Conservation (phyloP, 2,888 invertebrate genomes). For the Acrobasis suavella region DNA sequence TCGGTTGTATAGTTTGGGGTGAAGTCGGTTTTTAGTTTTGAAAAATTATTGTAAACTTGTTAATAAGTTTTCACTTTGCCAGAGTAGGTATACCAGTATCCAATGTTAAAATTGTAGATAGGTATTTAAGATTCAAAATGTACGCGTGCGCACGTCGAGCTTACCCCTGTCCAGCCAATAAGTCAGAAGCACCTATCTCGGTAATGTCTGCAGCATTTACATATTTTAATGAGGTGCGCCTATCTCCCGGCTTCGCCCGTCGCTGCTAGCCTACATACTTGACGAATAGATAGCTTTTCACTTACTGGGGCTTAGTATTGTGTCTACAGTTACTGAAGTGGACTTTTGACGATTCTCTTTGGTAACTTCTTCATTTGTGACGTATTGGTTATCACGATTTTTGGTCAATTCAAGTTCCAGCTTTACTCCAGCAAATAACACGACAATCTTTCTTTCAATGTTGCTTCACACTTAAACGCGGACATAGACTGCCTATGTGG, state of each 20-base stretch:
- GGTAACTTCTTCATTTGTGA: too few relatives aligned
- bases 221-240: constrained; percentile 81
- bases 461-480: too few relatives aligned
- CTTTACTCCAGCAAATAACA: too few relatives aligned
- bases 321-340: neutral
- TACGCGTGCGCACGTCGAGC: constrained; percentile 32
- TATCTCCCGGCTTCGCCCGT: constrained; percentile 56
- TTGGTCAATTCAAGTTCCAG: neutral
- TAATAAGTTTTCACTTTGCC: too few relatives aligned
- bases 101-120: neutral
- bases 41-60: too few relatives aligned
- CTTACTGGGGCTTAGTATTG: constrained; percentile 9
- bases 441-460: too few relatives aligned
- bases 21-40: too few relatives aligned
- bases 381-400: too few relatives aligned
- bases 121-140: constrained; percentile 13
- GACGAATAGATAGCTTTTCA: constrained; percentile 22
- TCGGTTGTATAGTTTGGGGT: too few relatives aligned
- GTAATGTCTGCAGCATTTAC: constrained; percentile 80
- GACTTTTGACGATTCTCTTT: too few relatives aligned
- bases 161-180: constrained; percentile 65
- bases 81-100: too few relatives aligned
- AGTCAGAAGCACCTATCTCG: constrained; percentile 80
- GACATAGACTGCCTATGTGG: too few relatives aligned
- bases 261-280: constrained; percentile 40